Evolutionary conservation across 2,797 vertebrate genomes (phyloP).

Genomic region (Anabas testudineus): DNA sequence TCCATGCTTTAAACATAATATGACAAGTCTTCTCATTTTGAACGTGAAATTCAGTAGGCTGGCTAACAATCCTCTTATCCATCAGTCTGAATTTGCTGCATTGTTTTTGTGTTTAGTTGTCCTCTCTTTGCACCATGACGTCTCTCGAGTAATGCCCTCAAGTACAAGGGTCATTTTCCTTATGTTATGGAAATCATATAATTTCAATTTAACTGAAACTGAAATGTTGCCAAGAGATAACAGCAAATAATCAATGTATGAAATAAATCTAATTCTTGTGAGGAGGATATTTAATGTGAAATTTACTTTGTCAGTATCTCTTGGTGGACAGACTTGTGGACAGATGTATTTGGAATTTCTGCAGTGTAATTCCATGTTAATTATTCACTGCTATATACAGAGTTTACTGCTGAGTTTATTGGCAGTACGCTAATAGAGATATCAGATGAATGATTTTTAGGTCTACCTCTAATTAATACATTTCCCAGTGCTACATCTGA

Average conservation of each 20-base stretch:
- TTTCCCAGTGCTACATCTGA: neutral
- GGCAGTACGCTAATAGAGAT: neutral
- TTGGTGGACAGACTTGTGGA: too few relatives aligned
- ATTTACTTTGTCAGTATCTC: too few relatives aligned
- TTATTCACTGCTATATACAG: neutral
- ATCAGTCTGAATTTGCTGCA: neutral
- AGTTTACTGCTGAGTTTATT: neutral
- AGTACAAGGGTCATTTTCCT: too few relatives aligned
- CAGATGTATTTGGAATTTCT: neutral
- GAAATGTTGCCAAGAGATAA: too few relatives aligned
- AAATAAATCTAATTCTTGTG: too few relatives aligned
- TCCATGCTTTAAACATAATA: too few relatives aligned
- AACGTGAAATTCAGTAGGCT: neutral
- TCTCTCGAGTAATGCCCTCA: too few relatives aligned
- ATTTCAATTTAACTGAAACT: too few relatives aligned
- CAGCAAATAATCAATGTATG: too few relatives aligned
- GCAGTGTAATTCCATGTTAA: neutral
- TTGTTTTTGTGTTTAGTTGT: neutral
- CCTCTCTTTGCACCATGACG: neutral
- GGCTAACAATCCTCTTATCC: slow-evolving; percentile 30
- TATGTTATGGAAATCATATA: too few relatives aligned
- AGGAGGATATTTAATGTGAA: too few relatives aligned
- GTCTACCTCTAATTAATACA: neutral
- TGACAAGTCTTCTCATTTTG: slow-evolving; percentile 2
- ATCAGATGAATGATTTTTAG: neutral